Evolutionary conservation across 2,113 vertebrate species (phyloP), one percentile per base, ranked within the genome.

Genomic region (Podarcis raffonei): DNA sequence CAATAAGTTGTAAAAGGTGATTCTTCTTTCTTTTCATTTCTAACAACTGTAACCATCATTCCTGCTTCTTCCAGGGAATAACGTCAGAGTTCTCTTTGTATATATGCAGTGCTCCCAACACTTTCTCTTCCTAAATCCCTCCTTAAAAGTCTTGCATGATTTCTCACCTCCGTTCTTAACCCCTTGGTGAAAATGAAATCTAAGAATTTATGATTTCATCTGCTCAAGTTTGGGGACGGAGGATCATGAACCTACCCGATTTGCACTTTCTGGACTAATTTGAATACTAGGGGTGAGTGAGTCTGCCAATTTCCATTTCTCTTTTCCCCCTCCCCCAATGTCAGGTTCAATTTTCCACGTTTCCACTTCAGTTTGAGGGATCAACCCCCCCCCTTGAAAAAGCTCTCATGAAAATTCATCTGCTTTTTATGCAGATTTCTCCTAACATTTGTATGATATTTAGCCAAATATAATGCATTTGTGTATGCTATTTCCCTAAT

Each of bases 1-100:
- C 88, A 81, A 91, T 91, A 87, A 25, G 4, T 9, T 32, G 85
- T 23, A 90, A 94, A 62, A 92, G 87, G 89, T 92, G 71, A 88
- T 90, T 86, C 75, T 91, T 89, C 85, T 84, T 53, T 30, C 30
- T 35, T 27, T 62, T 53, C 59, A 32, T 37, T 37, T 74, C 11
- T 48, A 69, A 71, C 79, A 62, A 62, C 87, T 0, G 0, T 39
- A 92, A 89, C 30, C 83, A 81, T 84, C 62, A 20, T 42, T 59
- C 78, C 59, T 75, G 42, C 0, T 1, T 27, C 16, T 35, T 81
- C 88, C 72, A 66, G n/a, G 87, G 68, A 90, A 90, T 39, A 80
- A 80, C 0, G 75, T 48, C 62, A 57, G 75, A 7, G 75, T 42
- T 18, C 53, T 25, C 2, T 85, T 91, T 93, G 25, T 11, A 66